Percentiles rank a stretch among this genome's conserved stretches.
phyloP scores from a whole-genome alignment of 1,140 invertebrate genomes.

The Drosophila chauvacae region DNA sequence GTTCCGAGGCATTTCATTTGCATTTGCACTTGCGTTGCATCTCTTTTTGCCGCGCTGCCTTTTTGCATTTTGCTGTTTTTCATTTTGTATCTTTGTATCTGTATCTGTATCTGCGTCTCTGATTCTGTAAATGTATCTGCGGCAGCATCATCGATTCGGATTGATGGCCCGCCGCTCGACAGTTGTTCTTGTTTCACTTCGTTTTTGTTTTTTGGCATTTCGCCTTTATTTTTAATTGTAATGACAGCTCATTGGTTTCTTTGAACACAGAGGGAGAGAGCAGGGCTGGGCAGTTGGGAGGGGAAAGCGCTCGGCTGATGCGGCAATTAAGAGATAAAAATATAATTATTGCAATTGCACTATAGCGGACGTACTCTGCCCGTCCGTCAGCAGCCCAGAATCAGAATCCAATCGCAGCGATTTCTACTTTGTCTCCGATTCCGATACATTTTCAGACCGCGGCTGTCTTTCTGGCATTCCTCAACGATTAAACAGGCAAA shows the following conservation, averaged over 20 bases:
- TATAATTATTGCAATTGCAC: conserved; percentile 76
- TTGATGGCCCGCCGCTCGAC: conserved; percentile 70
- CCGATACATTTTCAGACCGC: conserved; percentile 20
- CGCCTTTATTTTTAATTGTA: conserved; percentile 76
- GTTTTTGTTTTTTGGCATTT: conserved; percentile 59
- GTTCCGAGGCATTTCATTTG: conserved; percentile 68
- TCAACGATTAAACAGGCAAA: conserved; percentile 46
- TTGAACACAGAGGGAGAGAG: conserved; percentile 47
- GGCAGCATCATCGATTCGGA: conserved; percentile 73
- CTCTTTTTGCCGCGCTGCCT: conserved; percentile 25
- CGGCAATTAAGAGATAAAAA: conserved; percentile 83
- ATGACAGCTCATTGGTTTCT: conserved; percentile 83
- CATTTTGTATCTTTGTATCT: conserved; percentile 23
- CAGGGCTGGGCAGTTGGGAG: neutral
- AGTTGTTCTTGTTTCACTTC: conserved; percentile 72
- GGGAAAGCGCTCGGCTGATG: conserved; percentile 31
- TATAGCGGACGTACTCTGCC: conserved; percentile 15
- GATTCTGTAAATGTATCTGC: conserved; percentile 44
- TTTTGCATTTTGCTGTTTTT: conserved; percentile 30
- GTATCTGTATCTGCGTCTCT: conserved; percentile 42
- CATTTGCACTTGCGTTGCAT: conserved; percentile 62
- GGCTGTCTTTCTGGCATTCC: conserved; percentile 22
- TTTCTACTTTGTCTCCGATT: conserved; percentile 25
- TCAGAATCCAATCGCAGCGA: conserved; percentile 16
- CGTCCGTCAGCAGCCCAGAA: conserved; percentile 50